phyloP scores from a whole-genome alignment of 2,113 vertebrate genomes.

The Tautogolabrus adspersus region DNA sequence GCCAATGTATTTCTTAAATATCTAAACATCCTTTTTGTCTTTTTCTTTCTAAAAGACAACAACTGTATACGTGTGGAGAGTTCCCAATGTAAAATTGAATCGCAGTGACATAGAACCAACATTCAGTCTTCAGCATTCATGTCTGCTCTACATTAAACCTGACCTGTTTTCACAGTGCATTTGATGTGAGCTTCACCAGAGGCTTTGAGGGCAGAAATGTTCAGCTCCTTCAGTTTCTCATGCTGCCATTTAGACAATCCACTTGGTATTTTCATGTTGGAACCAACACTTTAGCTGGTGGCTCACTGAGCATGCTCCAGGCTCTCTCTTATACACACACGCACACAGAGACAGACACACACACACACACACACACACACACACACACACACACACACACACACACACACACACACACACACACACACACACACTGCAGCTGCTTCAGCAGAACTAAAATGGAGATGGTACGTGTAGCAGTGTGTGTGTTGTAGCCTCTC shows the following conservation, averaged over 20 bases:
- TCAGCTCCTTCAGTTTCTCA: background rate
- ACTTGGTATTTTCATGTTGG: conserved; percentile 54
- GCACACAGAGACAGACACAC: background rate
- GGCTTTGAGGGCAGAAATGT: background rate
- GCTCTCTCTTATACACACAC: background rate
- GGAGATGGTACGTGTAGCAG: conserved; percentile 53
- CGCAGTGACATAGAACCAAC: no score
- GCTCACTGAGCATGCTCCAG: conserved; percentile 48
- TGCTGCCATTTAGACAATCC: conserved; percentile 54
- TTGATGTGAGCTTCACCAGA: background rate
- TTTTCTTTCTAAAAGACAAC: no score
- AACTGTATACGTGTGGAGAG: no score
- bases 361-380: no score
- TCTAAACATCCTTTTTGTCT: no score
- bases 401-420: conserved; percentile 13
- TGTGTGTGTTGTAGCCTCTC: conserved; percentile 36
- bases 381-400: conserved; percentile 18
- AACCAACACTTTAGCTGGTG: conserved; percentile 57
- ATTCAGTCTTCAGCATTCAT: background rate
- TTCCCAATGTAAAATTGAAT: background rate
- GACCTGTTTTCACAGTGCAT: background rate
- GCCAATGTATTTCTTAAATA: no score
- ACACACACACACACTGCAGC: conserved; percentile 50
- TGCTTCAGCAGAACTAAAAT: conserved; percentile 65
- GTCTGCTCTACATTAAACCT: background rate